Evolutionary conservation across 1,140 invertebrate genomes (phyloP).

Genomic region (Diprion similis): DNA sequence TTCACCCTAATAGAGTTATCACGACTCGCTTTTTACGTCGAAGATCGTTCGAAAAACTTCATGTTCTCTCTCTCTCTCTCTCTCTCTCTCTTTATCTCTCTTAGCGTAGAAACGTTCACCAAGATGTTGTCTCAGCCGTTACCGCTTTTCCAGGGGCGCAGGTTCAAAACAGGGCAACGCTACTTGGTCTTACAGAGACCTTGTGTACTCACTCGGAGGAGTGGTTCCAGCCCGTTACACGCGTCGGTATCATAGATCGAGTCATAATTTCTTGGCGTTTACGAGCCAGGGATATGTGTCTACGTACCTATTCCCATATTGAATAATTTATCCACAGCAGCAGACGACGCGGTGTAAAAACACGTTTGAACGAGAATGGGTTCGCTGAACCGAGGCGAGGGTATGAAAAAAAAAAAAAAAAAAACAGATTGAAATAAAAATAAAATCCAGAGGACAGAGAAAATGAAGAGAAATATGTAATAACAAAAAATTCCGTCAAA

Average conservation of each 20-base stretch:
- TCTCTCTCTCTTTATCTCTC: not conserved
- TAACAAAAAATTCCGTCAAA: too few species aligned
- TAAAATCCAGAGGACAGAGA: too few species aligned
- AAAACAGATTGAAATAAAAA: too few species aligned
- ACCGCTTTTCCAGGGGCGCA: not conserved
- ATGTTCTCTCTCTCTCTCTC: not conserved
- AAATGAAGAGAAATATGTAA: too few species aligned
- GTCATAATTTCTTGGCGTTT: not conserved
- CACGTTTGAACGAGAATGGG: not conserved
- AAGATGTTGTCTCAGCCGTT: not conserved
- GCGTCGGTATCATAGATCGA: not conserved
- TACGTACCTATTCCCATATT: not conserved
- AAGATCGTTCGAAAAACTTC: not conserved
- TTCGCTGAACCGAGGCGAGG: too few species aligned
- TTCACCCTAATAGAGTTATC: not conserved
- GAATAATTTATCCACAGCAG: not conserved
- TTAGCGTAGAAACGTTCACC: not conserved
- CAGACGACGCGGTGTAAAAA: not conserved
- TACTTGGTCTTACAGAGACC: too few species aligned
- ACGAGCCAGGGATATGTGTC: not conserved
- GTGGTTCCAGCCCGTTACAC: not conserved
- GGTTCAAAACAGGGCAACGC: not conserved
- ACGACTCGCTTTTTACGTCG: slow-evolving; percentile 2
- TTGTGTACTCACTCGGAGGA: too few species aligned
- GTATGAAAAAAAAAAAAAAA: too few species aligned